A percentile compares a stretch with the other conserved stretches of the same genome.
Evolutionary conservation across 2,113 vertebrate genomes (phyloP).

Genomic region (Archilochus colubris): DNA sequence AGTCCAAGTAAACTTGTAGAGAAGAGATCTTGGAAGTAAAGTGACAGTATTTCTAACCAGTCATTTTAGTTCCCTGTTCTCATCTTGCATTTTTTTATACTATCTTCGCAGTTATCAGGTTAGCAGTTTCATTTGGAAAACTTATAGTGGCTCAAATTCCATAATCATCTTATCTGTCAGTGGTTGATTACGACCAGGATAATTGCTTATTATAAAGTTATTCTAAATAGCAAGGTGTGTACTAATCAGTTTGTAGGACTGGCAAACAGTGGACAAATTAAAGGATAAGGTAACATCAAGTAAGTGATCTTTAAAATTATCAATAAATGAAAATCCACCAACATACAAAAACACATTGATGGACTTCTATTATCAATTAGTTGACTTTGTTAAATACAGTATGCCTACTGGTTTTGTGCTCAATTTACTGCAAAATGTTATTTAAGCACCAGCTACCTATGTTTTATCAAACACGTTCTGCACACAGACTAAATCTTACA

Average conservation of each 20-base stretch:
- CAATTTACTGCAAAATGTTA: neutral
- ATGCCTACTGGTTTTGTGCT: neutral
- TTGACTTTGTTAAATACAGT: neutral
- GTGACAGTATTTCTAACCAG: neutral
- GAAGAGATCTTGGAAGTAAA: slow-evolving; percentile 14
- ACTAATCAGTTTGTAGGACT: neutral
- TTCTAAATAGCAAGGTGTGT: neutral
- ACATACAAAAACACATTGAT: neutral
- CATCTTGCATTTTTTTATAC: neutral
- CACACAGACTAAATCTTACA: rapidly evolving
- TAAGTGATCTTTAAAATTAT: neutral
- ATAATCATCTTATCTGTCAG: neutral
- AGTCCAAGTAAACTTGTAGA: slow-evolving; percentile 2
- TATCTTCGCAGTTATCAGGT: neutral
- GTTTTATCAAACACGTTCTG: neutral
- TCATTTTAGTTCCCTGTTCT: neutral
- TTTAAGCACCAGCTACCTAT: neutral
- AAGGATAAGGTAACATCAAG: neutral
- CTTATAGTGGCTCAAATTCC: neutral
- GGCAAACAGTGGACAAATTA: neutral
- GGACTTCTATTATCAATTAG: neutral
- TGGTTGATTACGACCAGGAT: neutral
- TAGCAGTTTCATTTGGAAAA: neutral
- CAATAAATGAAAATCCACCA: neutral
- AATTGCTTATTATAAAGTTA: neutral